phyloP scores from a whole-genome alignment of 1,140 invertebrate species.

The Melanaphis sacchari region DNA sequence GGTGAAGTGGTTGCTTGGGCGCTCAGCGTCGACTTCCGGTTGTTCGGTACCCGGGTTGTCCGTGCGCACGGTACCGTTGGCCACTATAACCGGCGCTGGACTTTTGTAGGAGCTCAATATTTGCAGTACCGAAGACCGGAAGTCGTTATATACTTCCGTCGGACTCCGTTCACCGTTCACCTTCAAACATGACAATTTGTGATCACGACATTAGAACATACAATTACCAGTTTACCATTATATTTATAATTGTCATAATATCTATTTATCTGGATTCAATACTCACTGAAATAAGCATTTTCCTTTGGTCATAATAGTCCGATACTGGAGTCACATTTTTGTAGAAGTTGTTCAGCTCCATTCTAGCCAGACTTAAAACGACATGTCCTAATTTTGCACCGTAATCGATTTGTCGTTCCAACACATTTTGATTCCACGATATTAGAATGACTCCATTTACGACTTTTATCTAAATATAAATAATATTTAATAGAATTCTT shows the following conservation, averaged over 20 bases:
- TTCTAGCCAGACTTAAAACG: constrained; percentile 80
- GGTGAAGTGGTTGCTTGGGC: neutral
- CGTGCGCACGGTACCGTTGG: constrained; percentile 37
- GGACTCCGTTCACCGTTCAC: constrained; percentile 84
- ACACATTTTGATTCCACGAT: constrained; percentile 82
- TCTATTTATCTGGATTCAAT: no score
- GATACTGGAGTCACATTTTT: constrained; percentile 87
- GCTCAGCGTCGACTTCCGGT: neutral
- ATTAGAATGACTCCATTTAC: constrained; percentile 85
- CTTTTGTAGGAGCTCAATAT: constrained; percentile 65
- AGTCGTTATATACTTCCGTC: constrained; percentile 81
- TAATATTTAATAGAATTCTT: neutral
- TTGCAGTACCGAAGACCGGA: constrained; percentile 74
- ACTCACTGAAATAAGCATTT: constrained; percentile 81
- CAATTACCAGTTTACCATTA: no score
- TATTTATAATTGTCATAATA: no score
- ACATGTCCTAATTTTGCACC: constrained; percentile 87
- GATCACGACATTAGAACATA: neutral
- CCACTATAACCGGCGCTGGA: neutral
- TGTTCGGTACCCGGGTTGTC: neutral
- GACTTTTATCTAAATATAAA: constrained; percentile 76
- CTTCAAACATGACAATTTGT: constrained; percentile 64
- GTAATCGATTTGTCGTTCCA: constrained; percentile 88
- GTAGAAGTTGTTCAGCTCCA: constrained; percentile 89
- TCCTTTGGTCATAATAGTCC: constrained; percentile 87